Evolutionary conservation across 2,888 invertebrate species (phyloP).

Genomic region (Ephialtes manifestator): DNA sequence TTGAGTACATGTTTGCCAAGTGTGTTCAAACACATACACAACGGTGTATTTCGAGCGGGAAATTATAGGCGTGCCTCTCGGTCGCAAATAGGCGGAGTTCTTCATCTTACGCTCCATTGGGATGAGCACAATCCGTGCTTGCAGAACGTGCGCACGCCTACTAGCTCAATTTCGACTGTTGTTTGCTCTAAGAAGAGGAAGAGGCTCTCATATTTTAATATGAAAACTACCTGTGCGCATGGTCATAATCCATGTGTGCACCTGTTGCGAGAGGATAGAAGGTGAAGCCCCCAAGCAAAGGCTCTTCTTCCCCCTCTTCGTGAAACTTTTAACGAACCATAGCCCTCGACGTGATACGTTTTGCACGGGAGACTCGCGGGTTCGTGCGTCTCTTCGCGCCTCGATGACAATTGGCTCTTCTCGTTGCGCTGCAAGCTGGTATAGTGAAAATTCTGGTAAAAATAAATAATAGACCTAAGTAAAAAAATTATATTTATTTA

Average conservation of each 20-base stretch:
- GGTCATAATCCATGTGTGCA: slow-evolving; percentile 12
- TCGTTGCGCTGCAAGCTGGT: slow-evolving; percentile 23
- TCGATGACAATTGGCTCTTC: slow-evolving; percentile 63
- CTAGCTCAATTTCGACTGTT: slow-evolving; percentile 48
- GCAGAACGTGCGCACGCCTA: slow-evolving; percentile 75
- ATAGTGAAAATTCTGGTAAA: too few species aligned
- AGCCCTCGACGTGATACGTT: slow-evolving; percentile 36
- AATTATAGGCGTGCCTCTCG: slow-evolving; percentile 73
- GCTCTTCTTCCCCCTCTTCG: slow-evolving; percentile 7
- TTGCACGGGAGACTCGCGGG: slow-evolving; percentile 38
- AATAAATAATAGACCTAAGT: too few species aligned
- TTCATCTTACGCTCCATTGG: slow-evolving; percentile 83
- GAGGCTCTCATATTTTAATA: not conserved
- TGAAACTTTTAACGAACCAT: slow-evolving; percentile 41
- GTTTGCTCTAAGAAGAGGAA: slow-evolving; percentile 1
- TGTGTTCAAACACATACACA: slow-evolving; percentile 41
- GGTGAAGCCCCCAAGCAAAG: slow-evolving; percentile 3
- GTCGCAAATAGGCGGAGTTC: slow-evolving; percentile 81
- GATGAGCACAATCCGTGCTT: slow-evolving; percentile 81
- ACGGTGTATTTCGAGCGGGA: slow-evolving; percentile 64
- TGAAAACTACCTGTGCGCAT: slow-evolving; percentile 22
- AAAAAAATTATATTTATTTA: too few species aligned
- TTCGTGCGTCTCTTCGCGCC: slow-evolving; percentile 53
- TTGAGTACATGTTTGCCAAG: slow-evolving; percentile 20
- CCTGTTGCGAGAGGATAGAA: slow-evolving; percentile 27